These are phyloP conservation scores for Oreocharis arfaki DNA, from an alignment of 2,113 vertebrate species.

Conservation along the genomic window DNA sequence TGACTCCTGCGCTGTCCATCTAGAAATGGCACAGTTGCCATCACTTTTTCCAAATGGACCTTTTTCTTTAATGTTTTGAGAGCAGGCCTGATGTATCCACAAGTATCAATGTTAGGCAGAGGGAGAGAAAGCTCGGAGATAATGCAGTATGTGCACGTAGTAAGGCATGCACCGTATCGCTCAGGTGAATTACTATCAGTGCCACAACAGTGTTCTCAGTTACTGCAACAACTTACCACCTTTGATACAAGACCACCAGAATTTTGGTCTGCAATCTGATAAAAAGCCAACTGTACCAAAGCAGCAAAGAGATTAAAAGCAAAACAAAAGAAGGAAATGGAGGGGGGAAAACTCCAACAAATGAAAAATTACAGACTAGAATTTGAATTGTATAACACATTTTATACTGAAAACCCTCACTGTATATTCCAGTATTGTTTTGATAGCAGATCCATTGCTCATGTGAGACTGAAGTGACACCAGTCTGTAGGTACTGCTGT, in stretches of 20 bases:
- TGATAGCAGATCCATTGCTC: background rate
- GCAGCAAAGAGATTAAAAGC: background rate
- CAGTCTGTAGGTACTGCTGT: background rate
- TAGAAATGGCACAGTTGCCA: background rate
- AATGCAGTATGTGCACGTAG: background rate
- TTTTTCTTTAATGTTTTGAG: background rate
- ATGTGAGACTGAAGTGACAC: background rate
- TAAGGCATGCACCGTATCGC: background rate
- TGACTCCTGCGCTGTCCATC: background rate
- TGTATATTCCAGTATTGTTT: background rate
- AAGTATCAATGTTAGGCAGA: background rate
- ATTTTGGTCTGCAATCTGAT: slow-evolving; percentile 9
- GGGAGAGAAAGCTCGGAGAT: background rate
- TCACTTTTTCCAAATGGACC: background rate
- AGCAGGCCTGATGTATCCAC: background rate
- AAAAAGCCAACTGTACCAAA: background rate
- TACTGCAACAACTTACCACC: background rate
- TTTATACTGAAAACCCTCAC: background rate
- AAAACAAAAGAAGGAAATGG: background rate
- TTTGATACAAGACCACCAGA: background rate
- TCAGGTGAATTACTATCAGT: background rate
- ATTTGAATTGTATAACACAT: background rate
- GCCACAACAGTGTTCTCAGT: background rate
- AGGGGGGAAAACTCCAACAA: background rate
- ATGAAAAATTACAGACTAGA: background rate